A percentile compares a stretch with the other conserved stretches of the same genome.
These are phyloP conservation scores for Digitonthophagus gazella DNA, from an alignment of 2,888 invertebrate species.

Conservation along the genomic window DNA sequence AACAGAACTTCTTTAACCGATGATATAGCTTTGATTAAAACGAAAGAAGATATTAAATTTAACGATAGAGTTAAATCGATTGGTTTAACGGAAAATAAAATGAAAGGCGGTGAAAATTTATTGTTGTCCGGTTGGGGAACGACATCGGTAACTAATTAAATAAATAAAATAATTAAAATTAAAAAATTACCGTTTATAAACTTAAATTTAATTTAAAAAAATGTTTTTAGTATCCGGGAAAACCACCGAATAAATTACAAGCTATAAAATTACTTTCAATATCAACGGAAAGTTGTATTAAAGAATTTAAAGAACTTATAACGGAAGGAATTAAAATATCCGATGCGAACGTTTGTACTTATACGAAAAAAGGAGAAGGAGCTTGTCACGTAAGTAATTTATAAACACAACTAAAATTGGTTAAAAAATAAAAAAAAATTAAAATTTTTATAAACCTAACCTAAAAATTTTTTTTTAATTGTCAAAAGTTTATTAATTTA, in stretches of 20 bases:
- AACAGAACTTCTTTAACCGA: conserved; percentile 23
- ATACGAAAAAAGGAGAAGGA: conserved; percentile 37
- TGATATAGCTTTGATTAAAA: conserved; percentile 34
- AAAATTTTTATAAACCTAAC: no score
- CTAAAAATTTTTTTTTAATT: no score
- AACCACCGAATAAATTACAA: conserved; percentile 54
- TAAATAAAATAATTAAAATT: not conserved
- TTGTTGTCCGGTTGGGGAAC: conserved; percentile 33
- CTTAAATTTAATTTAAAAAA: not conserved
- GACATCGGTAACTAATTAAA: conserved; percentile 24
- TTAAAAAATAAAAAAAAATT: no score
- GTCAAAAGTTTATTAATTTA: conserved; percentile 8
- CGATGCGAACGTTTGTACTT: conserved; percentile 36
- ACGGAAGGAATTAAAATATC: not conserved
- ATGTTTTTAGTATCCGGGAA: conserved; percentile 29
- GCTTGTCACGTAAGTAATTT: conserved; percentile 39
- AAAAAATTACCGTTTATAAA: not conserved
- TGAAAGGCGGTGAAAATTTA: conserved; percentile 43
- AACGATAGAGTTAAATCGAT: conserved; percentile 29
- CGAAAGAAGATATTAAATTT: conserved; percentile 26
- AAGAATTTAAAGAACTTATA: conserved; percentile 36
- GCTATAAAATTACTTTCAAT: conserved; percentile 56
- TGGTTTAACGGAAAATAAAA: conserved; percentile 43
- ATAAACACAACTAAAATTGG: no score
- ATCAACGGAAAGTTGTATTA: conserved; percentile 52